Evolutionary conservation across 2,113 vertebrate genomes (phyloP).

Genomic region (Cyanistes caeruleus): DNA sequence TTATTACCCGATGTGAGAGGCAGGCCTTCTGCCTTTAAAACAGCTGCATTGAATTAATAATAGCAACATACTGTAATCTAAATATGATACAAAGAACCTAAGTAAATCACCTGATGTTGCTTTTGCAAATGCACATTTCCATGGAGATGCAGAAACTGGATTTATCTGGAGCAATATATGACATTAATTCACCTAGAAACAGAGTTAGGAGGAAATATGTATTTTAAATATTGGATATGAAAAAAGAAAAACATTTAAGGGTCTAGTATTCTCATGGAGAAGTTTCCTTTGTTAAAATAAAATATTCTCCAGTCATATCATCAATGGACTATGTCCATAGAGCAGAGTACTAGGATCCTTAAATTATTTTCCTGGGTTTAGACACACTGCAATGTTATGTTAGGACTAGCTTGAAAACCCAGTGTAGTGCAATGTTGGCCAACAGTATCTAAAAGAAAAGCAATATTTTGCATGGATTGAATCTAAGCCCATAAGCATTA

Average conservation of each 20-base stretch:
- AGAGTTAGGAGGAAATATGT: background rate
- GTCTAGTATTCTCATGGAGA: background rate
- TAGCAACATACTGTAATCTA: background rate
- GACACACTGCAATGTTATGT: background rate
- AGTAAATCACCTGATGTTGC: background rate
- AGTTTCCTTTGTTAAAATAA: background rate
- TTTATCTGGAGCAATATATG: background rate
- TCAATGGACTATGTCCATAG: background rate
- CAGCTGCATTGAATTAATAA: background rate
- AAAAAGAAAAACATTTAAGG: background rate
- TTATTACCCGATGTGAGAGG: background rate
- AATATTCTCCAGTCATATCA: background rate
- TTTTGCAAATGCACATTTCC: background rate
- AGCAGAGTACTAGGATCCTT: background rate
- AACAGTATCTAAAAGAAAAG: background rate
- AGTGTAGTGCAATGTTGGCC: background rate
- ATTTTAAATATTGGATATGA: background rate
- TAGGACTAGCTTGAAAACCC: background rate
- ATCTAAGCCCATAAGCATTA: background rate
- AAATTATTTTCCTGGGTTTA: background rate
- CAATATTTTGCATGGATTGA: background rate
- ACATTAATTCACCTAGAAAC: background rate
- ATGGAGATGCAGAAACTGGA: background rate
- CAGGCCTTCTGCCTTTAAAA: background rate
- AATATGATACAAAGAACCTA: background rate